Base-by-base conservation (phyloP, 2,797 vertebrate genomes). In the Florisuga fusca region DNA sequence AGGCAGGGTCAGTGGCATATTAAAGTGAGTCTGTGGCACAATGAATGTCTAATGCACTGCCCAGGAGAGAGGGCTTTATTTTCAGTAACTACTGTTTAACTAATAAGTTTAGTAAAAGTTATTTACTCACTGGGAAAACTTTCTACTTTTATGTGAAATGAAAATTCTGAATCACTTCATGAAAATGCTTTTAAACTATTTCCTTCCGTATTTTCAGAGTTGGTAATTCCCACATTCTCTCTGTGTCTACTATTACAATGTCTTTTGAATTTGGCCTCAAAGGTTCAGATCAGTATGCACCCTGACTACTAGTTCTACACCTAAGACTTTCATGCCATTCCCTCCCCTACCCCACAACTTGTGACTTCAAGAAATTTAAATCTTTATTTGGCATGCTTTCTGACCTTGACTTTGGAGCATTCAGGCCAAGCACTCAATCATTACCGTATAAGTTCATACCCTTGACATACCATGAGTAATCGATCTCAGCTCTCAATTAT, bases 351-450 rank as follows among this genome's bases (percentile, higher is more conserved):
- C 12, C 38, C n/a, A 36, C 46, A 27, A 26, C 61, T 69, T 83
- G 53, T 72, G 92, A 95, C 55, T 53, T 92, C 67, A 83, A 85
- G 53, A 95, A 93, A 64, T 64, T 94, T 83, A 89, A 91, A 86
- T 84, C 66, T 91, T 41, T 72, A 55, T 94, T 94, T 92, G 43
- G 43, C 61, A 77, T 94, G 58, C 78, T 97, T 97, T 87, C 67
- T 96, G 96, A 97, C 96, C 96, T 97, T 97, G 94, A 97, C 93
- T 97, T 96, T 73, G 94, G 94, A 93, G 93, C 87, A 90, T 90
- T 91, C 75, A 95, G 97, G 93, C 79, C 86, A 96, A 94, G 91
- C 83, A 95, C 71, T 96, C 83, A 89, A 66, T 97, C 87, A 95
- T 83, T 96, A 89, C 90, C 71, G 18, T 92, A 76, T 58, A 94